Percentiles rank a stretch among this genome's conserved stretches.
These are phyloP conservation scores for Xiphophorus maculatus DNA, from an alignment of 2,113 vertebrate genomes.

Conservation along the genomic window DNA sequence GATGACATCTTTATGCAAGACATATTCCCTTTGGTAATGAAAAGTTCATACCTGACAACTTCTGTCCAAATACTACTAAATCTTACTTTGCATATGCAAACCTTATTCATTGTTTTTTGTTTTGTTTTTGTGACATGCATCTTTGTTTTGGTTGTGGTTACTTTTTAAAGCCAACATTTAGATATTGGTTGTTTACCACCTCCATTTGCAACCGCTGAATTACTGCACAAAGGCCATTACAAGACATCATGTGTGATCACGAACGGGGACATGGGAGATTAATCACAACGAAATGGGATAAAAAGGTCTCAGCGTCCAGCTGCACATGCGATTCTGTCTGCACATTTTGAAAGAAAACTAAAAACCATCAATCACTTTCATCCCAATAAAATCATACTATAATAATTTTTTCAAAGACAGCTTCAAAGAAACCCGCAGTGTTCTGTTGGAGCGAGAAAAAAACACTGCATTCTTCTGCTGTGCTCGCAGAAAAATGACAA, in stretches of 20 bases:
- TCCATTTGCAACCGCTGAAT: constrained; percentile 29
- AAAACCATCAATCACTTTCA: neutral
- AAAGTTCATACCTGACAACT: neutral
- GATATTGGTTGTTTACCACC: constrained; percentile 29
- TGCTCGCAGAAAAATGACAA: constrained; percentile 46
- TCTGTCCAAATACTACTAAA: neutral
- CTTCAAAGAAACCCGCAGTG: neutral
- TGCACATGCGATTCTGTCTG: neutral
- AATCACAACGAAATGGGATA: constrained; percentile 35
- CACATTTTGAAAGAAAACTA: neutral
- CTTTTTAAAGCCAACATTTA: neutral
- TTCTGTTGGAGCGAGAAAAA: neutral
- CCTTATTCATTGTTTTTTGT: neutral
- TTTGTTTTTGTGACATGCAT: neutral
- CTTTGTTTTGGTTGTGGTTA: neutral
- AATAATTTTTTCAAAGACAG: neutral
- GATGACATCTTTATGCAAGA: too few relatives aligned
- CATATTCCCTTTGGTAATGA: neutral
- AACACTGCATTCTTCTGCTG: constrained; percentile 3
- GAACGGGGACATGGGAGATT: constrained; percentile 42
- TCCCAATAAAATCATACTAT: neutral
- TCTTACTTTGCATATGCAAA: neutral
- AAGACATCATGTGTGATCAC: constrained; percentile 48
- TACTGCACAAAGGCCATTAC: constrained; percentile 46
- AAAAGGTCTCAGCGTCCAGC: constrained; percentile 1